Conservation (phyloP, 2,797 vertebrate species). For the Cyclopterus lumpus region DNA sequence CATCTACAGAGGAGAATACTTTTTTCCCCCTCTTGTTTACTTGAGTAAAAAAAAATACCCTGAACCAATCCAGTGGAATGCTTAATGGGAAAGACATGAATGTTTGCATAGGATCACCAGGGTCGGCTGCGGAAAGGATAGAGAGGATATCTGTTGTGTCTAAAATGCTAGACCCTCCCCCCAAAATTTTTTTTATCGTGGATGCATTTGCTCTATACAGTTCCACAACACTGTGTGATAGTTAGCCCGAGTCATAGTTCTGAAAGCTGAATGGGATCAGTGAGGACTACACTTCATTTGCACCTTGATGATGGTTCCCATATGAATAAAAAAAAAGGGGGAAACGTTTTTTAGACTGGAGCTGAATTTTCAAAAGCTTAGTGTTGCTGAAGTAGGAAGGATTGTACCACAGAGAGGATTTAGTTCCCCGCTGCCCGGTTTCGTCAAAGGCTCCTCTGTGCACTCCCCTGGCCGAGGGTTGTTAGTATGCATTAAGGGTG, state of each 20-base stretch:
- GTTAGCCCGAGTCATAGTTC: background rate
- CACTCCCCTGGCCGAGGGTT: constrained; percentile 44
- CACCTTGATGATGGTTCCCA: constrained; percentile 8
- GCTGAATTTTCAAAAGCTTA: constrained; percentile 22
- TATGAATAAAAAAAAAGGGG: background rate
- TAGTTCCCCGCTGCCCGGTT: constrained; percentile 56
- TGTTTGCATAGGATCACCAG: constrained; percentile 28
- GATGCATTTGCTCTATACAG: background rate
- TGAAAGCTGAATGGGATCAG: background rate
- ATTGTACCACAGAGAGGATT: constrained; percentile 52
- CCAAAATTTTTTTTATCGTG: constrained; percentile 2
- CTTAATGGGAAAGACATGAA: constrained; percentile 3
- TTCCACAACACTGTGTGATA: background rate
- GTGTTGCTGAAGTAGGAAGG: constrained; percentile 31
- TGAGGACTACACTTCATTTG: background rate
- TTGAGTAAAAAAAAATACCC: background rate
- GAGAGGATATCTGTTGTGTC: constrained; percentile 25
- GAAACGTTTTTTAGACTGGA: background rate
- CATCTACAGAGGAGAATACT: no score
- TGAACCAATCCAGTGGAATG: constrained; percentile 49
- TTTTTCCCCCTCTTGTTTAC: background rate
- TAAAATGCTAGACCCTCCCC: background rate
- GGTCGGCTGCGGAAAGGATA: constrained; percentile 19
- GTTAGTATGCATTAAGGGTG: constrained; percentile 75
- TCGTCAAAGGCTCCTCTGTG: constrained; percentile 78